Evolutionary conservation across 2,797 vertebrate species (phyloP).

Genomic region (Bradypodion pumilum): DNA sequence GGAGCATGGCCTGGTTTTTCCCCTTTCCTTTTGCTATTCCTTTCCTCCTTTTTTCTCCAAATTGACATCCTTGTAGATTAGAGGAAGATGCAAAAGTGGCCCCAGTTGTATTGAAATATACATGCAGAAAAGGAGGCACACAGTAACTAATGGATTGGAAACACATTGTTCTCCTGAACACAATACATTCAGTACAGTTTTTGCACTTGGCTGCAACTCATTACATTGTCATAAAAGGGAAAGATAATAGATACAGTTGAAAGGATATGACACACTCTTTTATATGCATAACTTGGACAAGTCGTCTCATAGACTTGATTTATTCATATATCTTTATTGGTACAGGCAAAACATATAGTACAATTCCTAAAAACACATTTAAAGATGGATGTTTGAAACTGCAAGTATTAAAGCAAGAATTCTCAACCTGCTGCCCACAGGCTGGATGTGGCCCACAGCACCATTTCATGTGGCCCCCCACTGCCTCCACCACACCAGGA

Average conservation of each 20-base stretch:
- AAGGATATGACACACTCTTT: neutral
- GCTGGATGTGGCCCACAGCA: too few relatives aligned
- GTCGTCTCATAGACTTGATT: neutral
- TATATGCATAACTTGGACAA: neutral
- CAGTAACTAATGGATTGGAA: neutral
- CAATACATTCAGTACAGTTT: neutral
- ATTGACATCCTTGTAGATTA: neutral
- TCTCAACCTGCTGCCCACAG: too few relatives aligned
- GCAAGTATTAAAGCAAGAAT: neutral
- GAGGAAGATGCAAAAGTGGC: neutral
- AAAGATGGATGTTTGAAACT: neutral
- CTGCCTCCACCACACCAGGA: too few relatives aligned
- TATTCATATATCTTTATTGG: neutral
- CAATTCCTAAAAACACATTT: neutral
- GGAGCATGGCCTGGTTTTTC: neutral
- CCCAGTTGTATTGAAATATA: neutral
- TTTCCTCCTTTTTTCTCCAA: neutral
- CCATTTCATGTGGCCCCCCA: too few relatives aligned
- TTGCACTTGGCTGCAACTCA: neutral
- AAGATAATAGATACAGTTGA: neutral
- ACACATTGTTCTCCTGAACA: neutral
- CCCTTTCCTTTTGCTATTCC: neutral
- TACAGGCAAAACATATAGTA: neutral
- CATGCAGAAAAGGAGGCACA: neutral
- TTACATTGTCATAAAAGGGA: neutral